phyloP scores from a whole-genome alignment of 2,797 vertebrate genomes.

The Acropternis orthonyx region DNA sequence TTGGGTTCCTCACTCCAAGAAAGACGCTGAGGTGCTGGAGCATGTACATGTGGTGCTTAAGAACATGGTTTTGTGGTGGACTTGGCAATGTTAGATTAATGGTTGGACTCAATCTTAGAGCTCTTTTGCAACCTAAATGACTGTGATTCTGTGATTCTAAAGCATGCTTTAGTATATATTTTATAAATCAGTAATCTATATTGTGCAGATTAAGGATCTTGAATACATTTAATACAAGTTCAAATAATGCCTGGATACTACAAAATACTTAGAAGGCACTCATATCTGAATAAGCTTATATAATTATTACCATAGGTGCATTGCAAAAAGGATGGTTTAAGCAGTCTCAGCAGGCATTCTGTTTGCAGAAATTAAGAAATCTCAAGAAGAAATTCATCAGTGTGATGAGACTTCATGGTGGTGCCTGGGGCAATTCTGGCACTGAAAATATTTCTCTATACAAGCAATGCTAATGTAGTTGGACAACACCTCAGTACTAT shows the following conservation, averaged over 20 bases:
- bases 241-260: not conserved
- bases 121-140: not conserved
- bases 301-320: not conserved
- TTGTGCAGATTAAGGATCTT: not conserved
- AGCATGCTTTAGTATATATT: not conserved
- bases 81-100: not conserved
- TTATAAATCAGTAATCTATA: not conserved
- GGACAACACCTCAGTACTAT: not conserved
- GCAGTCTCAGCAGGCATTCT: not conserved
- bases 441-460: not conserved
- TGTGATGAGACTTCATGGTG: not conserved
- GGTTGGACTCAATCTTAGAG: not conserved
- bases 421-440: not conserved
- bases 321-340: not conserved
- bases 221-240: not conserved
- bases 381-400: not conserved
- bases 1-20: not conserved
- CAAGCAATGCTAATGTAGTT: not conserved
- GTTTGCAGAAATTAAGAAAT: not conserved
- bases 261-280: not conserved
- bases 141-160: not conserved
- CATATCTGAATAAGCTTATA: not conserved
- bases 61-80: not conserved
- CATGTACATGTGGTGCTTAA: fast-evolving
- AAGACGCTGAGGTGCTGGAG: not conserved